phyloP scores from a whole-genome alignment of 1,140 invertebrate genomes.

The Akabosia matsudoensis region DNA sequence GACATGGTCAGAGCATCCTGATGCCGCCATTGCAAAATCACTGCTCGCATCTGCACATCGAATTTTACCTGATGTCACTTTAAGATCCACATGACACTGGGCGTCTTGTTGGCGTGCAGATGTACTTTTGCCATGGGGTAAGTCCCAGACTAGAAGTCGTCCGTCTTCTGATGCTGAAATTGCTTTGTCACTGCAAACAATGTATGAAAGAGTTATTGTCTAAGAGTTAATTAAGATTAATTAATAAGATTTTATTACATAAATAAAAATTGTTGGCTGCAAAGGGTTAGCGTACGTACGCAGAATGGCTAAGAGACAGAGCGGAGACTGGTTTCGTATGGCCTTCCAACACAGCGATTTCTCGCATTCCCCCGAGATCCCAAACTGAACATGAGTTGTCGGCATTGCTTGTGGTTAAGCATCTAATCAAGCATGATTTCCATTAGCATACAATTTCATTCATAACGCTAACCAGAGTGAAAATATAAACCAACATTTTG shows the following conservation, averaged over 20 bases:
- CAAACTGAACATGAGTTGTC: background rate
- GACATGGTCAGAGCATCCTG: conserved; percentile 21
- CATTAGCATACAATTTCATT: too few species aligned
- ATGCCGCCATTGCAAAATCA: conserved; percentile 13
- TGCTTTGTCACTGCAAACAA: background rate
- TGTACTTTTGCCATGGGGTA: background rate
- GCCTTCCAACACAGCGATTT: background rate
- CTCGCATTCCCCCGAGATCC: conserved; percentile 14
- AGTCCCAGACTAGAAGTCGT: conserved; percentile 13
- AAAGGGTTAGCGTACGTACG: background rate
- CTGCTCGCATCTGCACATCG: background rate
- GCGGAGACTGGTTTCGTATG: background rate
- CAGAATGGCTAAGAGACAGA: background rate
- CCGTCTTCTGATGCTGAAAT: conserved; percentile 29
- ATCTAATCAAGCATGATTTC: background rate
- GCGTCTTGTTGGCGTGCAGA: background rate
- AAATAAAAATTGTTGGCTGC: too few species aligned
- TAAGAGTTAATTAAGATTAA: too few species aligned
- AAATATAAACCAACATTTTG: conserved; percentile 54
- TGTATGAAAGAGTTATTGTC: too few species aligned
- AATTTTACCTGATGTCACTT: background rate
- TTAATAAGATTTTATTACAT: too few species aligned
- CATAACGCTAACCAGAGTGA: too few species aligned
- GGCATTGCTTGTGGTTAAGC: conserved; percentile 4
- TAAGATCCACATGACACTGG: background rate